phyloP scores from a whole-genome alignment of 2,797 vertebrate species.

The Tragopan temminckii region DNA sequence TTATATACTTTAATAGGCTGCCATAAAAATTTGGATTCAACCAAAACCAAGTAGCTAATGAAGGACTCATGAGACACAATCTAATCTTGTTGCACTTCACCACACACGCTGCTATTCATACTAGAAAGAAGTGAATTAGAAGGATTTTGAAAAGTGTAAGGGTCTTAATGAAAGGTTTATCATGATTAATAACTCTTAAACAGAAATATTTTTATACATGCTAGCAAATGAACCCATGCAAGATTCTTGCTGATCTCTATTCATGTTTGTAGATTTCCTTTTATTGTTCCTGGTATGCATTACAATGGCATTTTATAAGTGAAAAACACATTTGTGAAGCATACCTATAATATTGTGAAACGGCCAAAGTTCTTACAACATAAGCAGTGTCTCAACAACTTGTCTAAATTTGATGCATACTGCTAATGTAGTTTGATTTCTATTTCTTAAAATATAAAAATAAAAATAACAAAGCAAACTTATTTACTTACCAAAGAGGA shows the following conservation, averaged over 20 bases:
- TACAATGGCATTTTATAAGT: not conserved
- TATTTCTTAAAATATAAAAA: not conserved
- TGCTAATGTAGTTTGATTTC: not conserved
- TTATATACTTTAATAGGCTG: constrained; percentile 30
- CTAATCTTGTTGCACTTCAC: constrained; percentile 20
- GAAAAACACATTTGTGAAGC: constrained; percentile 28
- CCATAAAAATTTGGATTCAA: constrained; percentile 31
- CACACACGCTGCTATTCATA: not conserved
- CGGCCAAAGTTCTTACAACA: not conserved
- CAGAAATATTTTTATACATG: not conserved
- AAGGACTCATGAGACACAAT: not conserved
- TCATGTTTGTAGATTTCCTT: not conserved
- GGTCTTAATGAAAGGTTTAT: constrained; percentile 45
- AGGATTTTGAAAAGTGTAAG: constrained; percentile 36
- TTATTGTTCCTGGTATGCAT: constrained; percentile 8
- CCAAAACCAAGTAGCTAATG: constrained; percentile 10
- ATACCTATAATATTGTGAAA: not conserved
- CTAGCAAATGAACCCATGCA: not conserved
- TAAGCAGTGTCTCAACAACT: not conserved
- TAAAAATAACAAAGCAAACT: not conserved
- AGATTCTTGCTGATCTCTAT: not conserved
- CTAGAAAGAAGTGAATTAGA: not conserved
- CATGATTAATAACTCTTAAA: not conserved
- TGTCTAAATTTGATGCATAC: not conserved
- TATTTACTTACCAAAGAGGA: not conserved